These are phyloP conservation scores for Ibidorhyncha struthersii DNA, from an alignment of 2,113 vertebrate genomes.

Conservation along the genomic window DNA sequence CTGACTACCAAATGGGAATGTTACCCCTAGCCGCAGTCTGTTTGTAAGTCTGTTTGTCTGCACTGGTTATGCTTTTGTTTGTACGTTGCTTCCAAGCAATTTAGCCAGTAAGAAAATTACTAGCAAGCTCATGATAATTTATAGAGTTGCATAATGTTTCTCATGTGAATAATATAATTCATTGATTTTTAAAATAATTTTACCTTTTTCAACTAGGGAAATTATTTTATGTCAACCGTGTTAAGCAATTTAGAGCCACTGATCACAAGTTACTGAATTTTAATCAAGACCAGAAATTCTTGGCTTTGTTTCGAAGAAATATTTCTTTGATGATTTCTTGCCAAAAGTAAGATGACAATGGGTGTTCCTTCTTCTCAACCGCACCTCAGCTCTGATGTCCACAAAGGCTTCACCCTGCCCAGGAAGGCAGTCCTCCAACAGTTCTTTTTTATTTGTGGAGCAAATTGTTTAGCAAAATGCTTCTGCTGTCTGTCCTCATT, in stretches of 20 bases:
- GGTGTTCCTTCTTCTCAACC: neutral
- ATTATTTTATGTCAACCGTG: neutral
- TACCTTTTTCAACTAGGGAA: neutral
- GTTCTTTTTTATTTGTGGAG: neutral
- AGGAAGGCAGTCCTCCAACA: neutral
- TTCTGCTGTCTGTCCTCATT: neutral
- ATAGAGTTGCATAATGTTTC: neutral
- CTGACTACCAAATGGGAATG: neutral
- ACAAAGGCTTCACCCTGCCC: neutral
- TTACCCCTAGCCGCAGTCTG: neutral
- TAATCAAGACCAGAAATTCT: neutral
- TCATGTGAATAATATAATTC: neutral
- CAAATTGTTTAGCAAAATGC: neutral
- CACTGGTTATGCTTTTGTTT: neutral
- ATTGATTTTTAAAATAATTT: neutral
- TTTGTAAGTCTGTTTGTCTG: neutral
- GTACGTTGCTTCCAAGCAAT: neutral
- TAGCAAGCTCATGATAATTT: neutral
- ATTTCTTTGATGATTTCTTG: neutral
- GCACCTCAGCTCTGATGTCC: neutral
- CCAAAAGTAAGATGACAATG: neutral
- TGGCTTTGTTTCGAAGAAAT: neutral
- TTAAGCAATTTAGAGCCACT: neutral
- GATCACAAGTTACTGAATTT: neutral
- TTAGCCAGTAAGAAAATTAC: neutral